Percentiles rank a stretch among this genome's conserved stretches.
Conservation (phyloP, 2,113 vertebrate genomes). For the Passer domesticus region DNA sequence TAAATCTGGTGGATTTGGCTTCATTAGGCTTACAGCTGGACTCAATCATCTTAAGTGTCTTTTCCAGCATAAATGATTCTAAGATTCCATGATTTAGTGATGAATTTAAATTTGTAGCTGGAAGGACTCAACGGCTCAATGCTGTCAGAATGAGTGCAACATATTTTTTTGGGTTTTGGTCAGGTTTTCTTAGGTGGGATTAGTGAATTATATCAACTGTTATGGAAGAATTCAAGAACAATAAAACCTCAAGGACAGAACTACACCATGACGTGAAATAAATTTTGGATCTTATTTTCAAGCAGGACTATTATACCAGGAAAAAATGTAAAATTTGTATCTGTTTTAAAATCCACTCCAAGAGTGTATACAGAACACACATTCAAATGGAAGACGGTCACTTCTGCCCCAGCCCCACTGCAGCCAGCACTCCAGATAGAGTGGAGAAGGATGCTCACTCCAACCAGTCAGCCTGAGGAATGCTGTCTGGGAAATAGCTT, state of each 20-base stretch:
- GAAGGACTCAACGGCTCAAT: background rate
- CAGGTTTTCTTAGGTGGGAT: background rate
- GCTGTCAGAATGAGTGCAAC: background rate
- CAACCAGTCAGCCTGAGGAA: background rate
- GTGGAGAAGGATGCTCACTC: background rate
- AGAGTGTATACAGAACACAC: accelerated
- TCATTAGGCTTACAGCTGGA: background rate
- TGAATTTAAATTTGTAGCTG: background rate
- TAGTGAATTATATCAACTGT: background rate
- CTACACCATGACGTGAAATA: background rate
- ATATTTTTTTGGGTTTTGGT: background rate
- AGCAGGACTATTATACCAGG: background rate
- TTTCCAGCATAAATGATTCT: background rate
- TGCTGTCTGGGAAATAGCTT: background rate
- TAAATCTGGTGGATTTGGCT: background rate
- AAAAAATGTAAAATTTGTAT: background rate
- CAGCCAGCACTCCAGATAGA: accelerated
- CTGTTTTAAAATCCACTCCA: background rate
- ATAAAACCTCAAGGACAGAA: background rate
- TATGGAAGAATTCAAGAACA: background rate
- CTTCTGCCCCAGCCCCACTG: background rate
- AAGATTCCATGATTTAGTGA: background rate
- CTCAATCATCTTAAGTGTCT: background rate
- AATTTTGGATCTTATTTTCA: background rate
- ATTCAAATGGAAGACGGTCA: background rate